Base-by-base conservation (phyloP, 2,888 invertebrate species). In the Chloroclystis v-ata region DNA sequence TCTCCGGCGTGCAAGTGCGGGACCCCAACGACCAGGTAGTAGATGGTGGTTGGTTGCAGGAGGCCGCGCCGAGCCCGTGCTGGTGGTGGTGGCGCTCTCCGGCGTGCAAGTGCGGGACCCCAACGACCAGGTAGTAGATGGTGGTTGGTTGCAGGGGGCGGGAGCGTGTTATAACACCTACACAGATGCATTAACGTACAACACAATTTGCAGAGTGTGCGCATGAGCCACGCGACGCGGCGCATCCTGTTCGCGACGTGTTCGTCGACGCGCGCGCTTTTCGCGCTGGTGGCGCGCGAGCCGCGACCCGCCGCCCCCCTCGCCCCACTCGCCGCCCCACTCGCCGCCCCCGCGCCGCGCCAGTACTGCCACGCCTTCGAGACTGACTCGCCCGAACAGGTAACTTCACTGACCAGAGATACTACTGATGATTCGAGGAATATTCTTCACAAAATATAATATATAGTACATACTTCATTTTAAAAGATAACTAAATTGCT, bases 161-260 rank as follows among this genome's bases (percentile, higher is more conserved):
- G n/a, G 69, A 89, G 84, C 70, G 91, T 90, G 68, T n/a, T n/a
- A n/a, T n/a, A n/a, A n/a, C n/a, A n/a, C n/a, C n/a, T n/a, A n/a
- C n/a, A n/a, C n/a, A n/a, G n/a, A n/a, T n/a, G n/a, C n/a, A n/a
- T n/a, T n/a, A n/a, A n/a, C n/a, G n/a, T n/a, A n/a, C n/a, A n/a
- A n/a, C n/a, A n/a, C n/a, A n/a, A n/a, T n/a, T n/a, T 13, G 1
- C 90, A 93, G 93, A 90, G 90, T 73, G 93, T 94, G 82, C 92
- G 93, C 83, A 95, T 95, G 95, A 93, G 93, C 66, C 95, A 95
- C 89, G 93, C 93, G 75, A 85, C 95, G 68, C 92, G 94, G 65
- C 91, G 95, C 77, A 94, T 95, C 69, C 94, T 95, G 67, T 95
- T 94, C 88, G 94, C 95, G 67, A 94, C 94, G 68, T 95, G 95